These are phyloP conservation scores for Spea multiplicata DNA, from an alignment of 2,113 vertebrate genomes.

Conservation along the genomic window DNA sequence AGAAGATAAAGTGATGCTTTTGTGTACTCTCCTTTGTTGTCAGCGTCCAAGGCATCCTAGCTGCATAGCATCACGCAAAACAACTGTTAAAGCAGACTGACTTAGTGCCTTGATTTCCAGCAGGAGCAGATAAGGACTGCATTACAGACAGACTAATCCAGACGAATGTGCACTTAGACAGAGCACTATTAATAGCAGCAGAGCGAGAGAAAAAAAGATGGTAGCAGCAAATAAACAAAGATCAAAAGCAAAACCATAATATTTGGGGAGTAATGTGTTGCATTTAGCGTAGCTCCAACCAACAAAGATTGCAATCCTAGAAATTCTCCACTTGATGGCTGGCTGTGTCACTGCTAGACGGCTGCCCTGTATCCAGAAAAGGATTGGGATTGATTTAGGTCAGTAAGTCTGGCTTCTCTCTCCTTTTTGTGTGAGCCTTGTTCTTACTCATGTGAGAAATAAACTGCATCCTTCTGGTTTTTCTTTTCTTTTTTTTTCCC, in stretches of 20 bases:
- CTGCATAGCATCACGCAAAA: conserved; percentile 67
- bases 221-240: conserved; percentile 8
- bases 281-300: conserved; percentile 61
- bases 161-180: conserved; percentile 59
- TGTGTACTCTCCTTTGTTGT: conserved; percentile 71
- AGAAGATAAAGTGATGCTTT: conserved; percentile 62
- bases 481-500: neutral
- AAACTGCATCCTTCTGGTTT: conserved; percentile 49
- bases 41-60: conserved; percentile 62
- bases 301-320: conserved; percentile 64
- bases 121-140: conserved; percentile 65
- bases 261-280: conserved; percentile 52
- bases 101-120: conserved; percentile 65
- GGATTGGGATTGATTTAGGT: conserved; percentile 75
- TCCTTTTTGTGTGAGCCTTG: conserved; percentile 60
- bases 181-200: conserved; percentile 57
- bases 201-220: conserved; percentile 47
- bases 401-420: conserved; percentile 68
- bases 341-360: conserved; percentile 67
- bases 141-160: conserved; percentile 70
- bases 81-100: conserved; percentile 64
- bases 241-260: conserved; percentile 51
- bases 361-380: conserved; percentile 67
- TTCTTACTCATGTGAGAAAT: conserved; percentile 57
- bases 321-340: conserved; percentile 75